Evolutionary conservation across 2,797 vertebrate species (phyloP), one percentile per base, ranked within the genome.

Genomic region (Nasua narica): DNA sequence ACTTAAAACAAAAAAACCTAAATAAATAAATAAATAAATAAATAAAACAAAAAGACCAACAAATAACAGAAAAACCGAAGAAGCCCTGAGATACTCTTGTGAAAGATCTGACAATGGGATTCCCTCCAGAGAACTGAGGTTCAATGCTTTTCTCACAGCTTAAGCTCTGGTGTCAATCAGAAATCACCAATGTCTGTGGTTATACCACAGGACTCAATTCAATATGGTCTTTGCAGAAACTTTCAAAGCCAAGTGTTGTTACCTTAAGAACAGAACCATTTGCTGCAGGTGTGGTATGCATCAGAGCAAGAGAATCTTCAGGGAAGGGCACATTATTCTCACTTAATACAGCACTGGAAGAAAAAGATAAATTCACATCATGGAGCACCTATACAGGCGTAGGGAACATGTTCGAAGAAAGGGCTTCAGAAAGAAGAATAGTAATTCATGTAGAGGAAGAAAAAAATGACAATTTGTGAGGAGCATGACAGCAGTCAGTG

Each of bases 261-360:
- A 99, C 99, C 98, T 99, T 99, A 93, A 98, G 89, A 97, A 97
- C 54, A 58, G 98, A 97, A 87, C 87, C 92, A 60, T 98, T 98
- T 81, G 97, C 98, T 35, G 86, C 0, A 78, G 96, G 90, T 86
- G 86, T 91, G 48, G 93, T 76, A 62, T 78, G 77, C 46, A 54
- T 74, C 16, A 95, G 96, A 97, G 88, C 94, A 92, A 91, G 93
- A 88, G 97, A 87, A 40, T 98, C 98, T 96, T 98, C 97, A 3
- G 92, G 91, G 79, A 94, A 56, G 21, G 93, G 65, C 78, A 81
- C 37, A 74, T 87, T 95, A 67, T 98, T 97, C 88, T 98, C 98
- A 83, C 62, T 98, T 74, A 97, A 37, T 0, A 19, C 13, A 74
- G 92, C 98, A 83, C 98, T 99, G 67, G 27, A 93, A 94, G n/a